Evolutionary conservation across 2,888 invertebrate species (phyloP).

Genomic region (Microplitis deprimator): DNA sequence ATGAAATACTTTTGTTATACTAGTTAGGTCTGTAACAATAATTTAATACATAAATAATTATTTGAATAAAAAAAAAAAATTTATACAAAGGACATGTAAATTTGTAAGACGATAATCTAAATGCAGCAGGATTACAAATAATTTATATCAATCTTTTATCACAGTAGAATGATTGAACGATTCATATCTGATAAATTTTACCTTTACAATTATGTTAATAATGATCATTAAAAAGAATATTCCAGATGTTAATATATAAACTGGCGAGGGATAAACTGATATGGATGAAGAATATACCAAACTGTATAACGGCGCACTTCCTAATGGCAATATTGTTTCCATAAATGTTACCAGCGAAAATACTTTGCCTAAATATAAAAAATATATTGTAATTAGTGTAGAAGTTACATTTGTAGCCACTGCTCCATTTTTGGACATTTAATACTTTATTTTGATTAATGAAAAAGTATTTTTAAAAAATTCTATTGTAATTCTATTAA

Average conservation of each 20-base stretch:
- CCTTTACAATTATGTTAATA: conserved; percentile 53
- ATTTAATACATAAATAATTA: too few relatives aligned
- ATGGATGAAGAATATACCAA: conserved; percentile 73
- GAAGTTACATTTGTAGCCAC: neutral
- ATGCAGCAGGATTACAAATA: too few relatives aligned
- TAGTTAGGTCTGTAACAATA: too few relatives aligned
- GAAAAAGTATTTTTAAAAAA: too few relatives aligned
- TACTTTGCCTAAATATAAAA: conserved; percentile 74
- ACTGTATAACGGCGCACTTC: conserved; percentile 78
- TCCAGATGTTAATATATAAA: conserved; percentile 59
- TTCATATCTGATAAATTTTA: conserved; percentile 36
- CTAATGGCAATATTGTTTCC: conserved; percentile 77
- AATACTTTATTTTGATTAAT: too few relatives aligned
- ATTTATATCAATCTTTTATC: conserved; percentile 5
- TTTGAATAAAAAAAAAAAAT: too few relatives aligned
- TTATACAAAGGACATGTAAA: too few relatives aligned
- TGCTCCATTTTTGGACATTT: too few relatives aligned
- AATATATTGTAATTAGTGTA: neutral
- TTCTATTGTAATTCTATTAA: too few relatives aligned
- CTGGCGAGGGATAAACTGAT: conserved; percentile 63
- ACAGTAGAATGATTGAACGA: neutral
- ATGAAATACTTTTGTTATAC: too few relatives aligned
- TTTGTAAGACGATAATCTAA: too few relatives aligned
- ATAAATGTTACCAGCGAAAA: conserved; percentile 79
- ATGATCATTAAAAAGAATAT: conserved; percentile 53